Percentiles rank a stretch among this genome's conserved stretches.
These are phyloP conservation scores for Steatocranus sp. DNA, from an alignment of 2,797 vertebrate species.

Conservation along the genomic window DNA sequence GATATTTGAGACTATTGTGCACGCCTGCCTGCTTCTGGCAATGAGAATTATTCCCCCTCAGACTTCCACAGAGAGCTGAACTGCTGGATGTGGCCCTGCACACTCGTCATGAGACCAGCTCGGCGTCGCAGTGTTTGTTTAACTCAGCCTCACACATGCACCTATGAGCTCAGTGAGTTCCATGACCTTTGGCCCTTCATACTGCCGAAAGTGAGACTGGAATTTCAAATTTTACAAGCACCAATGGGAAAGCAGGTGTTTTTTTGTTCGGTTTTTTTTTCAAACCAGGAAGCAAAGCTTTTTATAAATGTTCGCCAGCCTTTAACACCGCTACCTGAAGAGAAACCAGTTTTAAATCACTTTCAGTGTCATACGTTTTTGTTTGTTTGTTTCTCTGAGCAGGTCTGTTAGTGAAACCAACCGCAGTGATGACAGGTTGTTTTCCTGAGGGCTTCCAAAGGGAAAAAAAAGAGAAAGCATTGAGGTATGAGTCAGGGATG, in stretches of 20 bases:
- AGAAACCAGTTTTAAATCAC: constrained; percentile 24
- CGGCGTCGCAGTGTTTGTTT: constrained; percentile 9
- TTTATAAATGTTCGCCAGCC: background rate
- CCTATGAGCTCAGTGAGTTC: background rate
- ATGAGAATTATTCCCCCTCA: background rate
- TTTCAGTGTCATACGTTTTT: accelerated
- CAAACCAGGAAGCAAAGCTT: background rate
- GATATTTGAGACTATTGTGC: constrained; percentile 69
- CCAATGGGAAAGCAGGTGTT: constrained; percentile 11
- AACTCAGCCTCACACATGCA: background rate
- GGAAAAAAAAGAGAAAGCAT: background rate
- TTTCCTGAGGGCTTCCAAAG: background rate
- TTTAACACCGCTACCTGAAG: background rate
- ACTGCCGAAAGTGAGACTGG: background rate
- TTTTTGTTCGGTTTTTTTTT: accelerated
- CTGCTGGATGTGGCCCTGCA: background rate
- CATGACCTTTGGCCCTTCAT: constrained; percentile 33
- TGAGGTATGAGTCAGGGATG: background rate
- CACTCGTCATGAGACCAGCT: background rate
- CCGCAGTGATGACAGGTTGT: background rate
- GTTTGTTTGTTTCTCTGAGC: background rate
- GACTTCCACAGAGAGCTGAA: background rate
- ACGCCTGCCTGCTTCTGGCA: constrained; percentile 35
- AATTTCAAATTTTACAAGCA: background rate
- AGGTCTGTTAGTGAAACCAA: background rate